Evolutionary conservation across 2,888 invertebrate species (phyloP).

Genomic region (Diarsia rubi): DNA sequence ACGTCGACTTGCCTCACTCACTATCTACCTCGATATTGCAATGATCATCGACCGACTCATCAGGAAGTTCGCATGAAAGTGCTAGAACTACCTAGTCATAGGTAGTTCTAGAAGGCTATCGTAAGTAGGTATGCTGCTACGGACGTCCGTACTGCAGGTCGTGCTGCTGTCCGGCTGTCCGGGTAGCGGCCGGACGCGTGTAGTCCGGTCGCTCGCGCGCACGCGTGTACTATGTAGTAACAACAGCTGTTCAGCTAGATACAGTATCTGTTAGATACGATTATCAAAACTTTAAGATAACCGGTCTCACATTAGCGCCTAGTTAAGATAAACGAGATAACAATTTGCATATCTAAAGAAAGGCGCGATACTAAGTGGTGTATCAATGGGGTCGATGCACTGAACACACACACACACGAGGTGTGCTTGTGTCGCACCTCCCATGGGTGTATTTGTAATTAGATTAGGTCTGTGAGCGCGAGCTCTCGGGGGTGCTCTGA

Average conservation of each 20-base stretch:
- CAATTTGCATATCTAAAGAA: constrained; percentile 88
- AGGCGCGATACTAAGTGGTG: constrained; percentile 76
- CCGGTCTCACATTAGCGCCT: constrained; percentile 87
- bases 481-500: background rate
- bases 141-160: background rate
- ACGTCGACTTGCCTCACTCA: constrained; percentile 5
- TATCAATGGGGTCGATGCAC: constrained; percentile 84
- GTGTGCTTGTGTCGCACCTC: constrained; percentile 38
- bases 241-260: constrained; percentile 80
- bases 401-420: constrained; percentile 48
- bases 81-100: background rate
- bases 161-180: background rate
- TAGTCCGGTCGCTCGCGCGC: constrained; percentile 38
- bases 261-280: constrained; percentile 87
- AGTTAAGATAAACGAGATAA: constrained; percentile 90
- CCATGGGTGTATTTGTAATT: constrained; percentile 51
- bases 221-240: constrained; percentile 44
- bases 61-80: background rate
- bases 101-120: no score
- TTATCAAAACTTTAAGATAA: constrained; percentile 88
- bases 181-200: background rate
- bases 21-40: constrained; percentile 8
- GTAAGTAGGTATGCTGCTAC: background rate
- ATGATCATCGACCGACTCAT: background rate
- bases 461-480: constrained; percentile 45